Conservation (phyloP, 2,888 invertebrate species). For the Heterodera filipjevi region DNA sequence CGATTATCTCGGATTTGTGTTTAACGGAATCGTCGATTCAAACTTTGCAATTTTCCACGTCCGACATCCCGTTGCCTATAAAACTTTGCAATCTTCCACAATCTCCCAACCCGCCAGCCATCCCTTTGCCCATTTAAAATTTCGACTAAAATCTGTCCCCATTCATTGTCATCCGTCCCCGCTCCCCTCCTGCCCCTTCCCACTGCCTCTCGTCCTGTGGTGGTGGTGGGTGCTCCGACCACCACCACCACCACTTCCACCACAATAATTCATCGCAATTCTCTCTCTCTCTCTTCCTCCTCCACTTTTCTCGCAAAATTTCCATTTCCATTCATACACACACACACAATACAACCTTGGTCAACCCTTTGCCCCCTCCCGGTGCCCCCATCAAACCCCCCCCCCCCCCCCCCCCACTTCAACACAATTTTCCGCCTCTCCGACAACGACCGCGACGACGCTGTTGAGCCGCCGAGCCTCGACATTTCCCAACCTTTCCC, state of each 20-base stretch:
- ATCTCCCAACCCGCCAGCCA: too few species aligned
- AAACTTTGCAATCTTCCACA: too few species aligned
- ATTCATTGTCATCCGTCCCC: too few species aligned
- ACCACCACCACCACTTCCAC: background rate
- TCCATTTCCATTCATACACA: slow-evolving; percentile 2
- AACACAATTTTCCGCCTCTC: background rate
- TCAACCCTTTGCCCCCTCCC: background rate
- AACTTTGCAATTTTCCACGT: too few species aligned
- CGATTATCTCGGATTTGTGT: too few species aligned
- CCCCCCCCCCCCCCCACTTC: background rate
- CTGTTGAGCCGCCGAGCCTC: background rate
- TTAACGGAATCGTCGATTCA: too few species aligned
- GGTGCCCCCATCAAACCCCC: background rate
- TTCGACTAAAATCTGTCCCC: too few species aligned
- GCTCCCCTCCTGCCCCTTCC: background rate
- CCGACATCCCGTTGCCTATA: too few species aligned
- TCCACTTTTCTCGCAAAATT: background rate
- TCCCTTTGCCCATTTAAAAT: too few species aligned
- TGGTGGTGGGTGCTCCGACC: too few species aligned
- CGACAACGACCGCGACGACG: background rate
- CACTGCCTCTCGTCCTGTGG: too few species aligned
- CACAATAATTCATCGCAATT: slow-evolving; percentile 2
- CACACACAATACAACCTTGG: background rate
- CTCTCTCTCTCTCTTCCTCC: background rate
- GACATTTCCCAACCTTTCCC: slow-evolving; percentile 10